Evolutionary conservation across 2,797 vertebrate genomes (phyloP).

Genomic region (Rachycentron canadum): DNA sequence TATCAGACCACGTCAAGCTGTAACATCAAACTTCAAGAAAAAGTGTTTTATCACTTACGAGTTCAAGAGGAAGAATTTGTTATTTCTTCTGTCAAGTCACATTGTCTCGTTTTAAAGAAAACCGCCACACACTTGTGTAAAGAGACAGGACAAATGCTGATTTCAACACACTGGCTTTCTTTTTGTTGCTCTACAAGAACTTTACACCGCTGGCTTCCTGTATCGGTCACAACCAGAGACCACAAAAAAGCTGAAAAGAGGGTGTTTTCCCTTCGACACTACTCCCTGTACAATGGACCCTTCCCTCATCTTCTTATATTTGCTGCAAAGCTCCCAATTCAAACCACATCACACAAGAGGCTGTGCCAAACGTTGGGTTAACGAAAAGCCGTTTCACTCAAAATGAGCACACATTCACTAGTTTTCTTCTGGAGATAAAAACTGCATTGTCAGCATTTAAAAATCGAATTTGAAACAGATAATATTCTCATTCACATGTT

Average conservation of each 20-base stretch:
- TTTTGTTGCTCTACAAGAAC: neutral
- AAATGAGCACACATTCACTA: neutral
- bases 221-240: neutral
- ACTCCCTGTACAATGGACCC: neutral
- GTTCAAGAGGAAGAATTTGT: neutral
- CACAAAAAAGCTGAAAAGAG: neutral
- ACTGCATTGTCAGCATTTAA: neutral
- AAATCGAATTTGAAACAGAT: neutral
- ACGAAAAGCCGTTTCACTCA: neutral
- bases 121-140: neutral
- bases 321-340: neutral
- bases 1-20: neutral
- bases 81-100: neutral
- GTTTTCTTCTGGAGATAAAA: neutral
- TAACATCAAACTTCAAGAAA: too few relatives aligned
- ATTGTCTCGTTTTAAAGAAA: neutral
- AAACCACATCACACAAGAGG: slow-evolving; percentile 11
- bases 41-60: neutral
- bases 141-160: neutral
- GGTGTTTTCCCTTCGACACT: neutral
- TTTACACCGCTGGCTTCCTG: neutral
- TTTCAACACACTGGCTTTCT: neutral
- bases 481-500: neutral
- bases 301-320: neutral
- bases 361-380: neutral